phyloP scores from a whole-genome alignment of 2,113 vertebrate species.

The Recurvirostra avosetta region DNA sequence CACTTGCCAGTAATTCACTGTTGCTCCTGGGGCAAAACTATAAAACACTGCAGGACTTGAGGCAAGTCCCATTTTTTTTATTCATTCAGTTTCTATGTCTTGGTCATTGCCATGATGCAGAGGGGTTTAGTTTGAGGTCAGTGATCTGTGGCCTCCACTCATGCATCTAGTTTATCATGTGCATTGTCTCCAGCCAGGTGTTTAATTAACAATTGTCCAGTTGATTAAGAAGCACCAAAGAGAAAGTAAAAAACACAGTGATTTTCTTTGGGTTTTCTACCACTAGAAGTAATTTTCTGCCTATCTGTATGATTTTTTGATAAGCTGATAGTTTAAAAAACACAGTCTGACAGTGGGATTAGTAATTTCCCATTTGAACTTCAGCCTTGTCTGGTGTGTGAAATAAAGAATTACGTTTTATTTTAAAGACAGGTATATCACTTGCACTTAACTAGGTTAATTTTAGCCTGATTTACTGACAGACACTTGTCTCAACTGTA shows the following conservation, averaged over 20 bases:
- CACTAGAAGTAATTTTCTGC: not conserved
- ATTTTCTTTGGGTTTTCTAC: not conserved
- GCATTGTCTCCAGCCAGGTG: not conserved
- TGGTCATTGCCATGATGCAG: not conserved
- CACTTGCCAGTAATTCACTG: not conserved
- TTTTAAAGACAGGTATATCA: not conserved
- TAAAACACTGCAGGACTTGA: not conserved
- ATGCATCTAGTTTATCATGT: not conserved
- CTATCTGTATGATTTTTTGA: not conserved
- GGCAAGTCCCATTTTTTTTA: no score
- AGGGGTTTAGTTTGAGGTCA: not conserved
- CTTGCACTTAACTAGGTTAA: not conserved
- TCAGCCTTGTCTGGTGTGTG: not conserved
- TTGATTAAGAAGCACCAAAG: not conserved
- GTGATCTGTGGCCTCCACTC: not conserved
- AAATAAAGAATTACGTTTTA: not conserved
- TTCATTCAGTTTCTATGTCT: not conserved
- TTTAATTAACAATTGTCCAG: not conserved
- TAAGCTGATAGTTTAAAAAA: not conserved
- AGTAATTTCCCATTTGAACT: not conserved
- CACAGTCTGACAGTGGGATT: not conserved
- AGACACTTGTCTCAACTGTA: not conserved
- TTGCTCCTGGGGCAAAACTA: not conserved
- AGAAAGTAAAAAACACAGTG: not conserved
- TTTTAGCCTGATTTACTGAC: constrained; percentile 8